phyloP scores from a whole-genome alignment of 2,113 vertebrate genomes.

The Ursus arctos region DNA sequence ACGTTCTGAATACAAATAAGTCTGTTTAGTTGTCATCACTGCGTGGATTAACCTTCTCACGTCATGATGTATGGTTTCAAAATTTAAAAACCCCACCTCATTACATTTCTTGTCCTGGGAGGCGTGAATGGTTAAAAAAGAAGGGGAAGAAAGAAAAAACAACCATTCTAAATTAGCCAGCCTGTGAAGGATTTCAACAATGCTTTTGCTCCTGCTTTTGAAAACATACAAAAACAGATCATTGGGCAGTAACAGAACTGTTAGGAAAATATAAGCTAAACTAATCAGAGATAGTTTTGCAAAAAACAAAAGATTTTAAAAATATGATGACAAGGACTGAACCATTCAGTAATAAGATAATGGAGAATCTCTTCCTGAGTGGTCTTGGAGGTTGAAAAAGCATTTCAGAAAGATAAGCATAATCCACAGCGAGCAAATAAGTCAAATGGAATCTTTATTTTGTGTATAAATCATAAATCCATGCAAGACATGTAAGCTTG shows the following conservation, averaged over 20 bases:
- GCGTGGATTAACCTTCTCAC: background rate
- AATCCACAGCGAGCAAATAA: background rate
- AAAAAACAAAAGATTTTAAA: background rate
- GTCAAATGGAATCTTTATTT: background rate
- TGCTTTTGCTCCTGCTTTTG: constrained; percentile 31
- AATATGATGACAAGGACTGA: background rate
- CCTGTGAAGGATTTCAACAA: constrained; percentile 48
- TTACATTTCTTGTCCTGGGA: constrained; percentile 58
- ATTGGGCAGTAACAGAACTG: background rate
- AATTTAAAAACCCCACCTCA: constrained; percentile 28
- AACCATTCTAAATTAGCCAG: constrained; percentile 22
- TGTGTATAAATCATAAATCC: background rate
- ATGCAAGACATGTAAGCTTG: background rate
- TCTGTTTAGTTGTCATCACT: constrained; percentile 27
- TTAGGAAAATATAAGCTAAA: constrained; percentile 47
- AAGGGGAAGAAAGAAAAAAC: background rate
- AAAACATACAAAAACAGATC: constrained; percentile 39
- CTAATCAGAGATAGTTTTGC: background rate
- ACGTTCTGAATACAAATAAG: constrained; percentile 44
- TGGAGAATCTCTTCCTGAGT: background rate
- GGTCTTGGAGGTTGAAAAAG: background rate
- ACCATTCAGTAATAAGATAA: background rate
- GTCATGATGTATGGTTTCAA: constrained; percentile 34
- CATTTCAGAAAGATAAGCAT: constrained; percentile 41
- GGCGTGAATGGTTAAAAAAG: constrained; percentile 55